phyloP scores from a whole-genome alignment of 2,113 vertebrate genomes.

The Odobenus rosmarus region DNA sequence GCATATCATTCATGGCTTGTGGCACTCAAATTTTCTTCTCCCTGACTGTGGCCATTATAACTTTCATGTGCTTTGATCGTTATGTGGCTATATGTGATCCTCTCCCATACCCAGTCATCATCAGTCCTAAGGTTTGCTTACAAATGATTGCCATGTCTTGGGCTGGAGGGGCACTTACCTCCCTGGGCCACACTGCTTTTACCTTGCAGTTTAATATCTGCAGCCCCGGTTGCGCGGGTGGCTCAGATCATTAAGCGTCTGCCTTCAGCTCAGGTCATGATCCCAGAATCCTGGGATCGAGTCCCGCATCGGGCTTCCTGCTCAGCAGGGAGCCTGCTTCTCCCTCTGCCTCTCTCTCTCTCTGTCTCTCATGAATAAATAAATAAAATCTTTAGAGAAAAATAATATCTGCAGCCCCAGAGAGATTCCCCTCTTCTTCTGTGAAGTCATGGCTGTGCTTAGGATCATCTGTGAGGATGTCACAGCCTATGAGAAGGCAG shows the following conservation, averaged over 20 bases:
- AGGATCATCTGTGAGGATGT: conserved; percentile 47
- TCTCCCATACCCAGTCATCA: conserved; percentile 7
- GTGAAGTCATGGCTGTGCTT: conserved; percentile 48
- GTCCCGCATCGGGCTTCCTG: no score
- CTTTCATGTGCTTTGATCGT: conserved; percentile 61
- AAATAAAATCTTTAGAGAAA: no score
- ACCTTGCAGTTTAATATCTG: conserved; percentile 59
- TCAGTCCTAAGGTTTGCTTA: conserved; percentile 28
- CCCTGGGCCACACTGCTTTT: conserved; percentile 11
- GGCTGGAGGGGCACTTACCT: conserved; percentile 34
- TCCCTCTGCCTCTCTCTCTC: no score
- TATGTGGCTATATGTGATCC: conserved; percentile 34
- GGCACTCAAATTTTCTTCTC: conserved; percentile 63
- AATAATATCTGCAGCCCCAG: no score
- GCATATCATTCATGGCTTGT: conserved; percentile 50
- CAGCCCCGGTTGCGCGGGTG: no score
- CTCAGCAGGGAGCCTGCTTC: no score
- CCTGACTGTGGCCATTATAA: conserved; percentile 50
- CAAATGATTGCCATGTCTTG: conserved; percentile 25
- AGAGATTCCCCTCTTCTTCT: conserved; percentile 63
- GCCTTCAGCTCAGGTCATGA: no score
- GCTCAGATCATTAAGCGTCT: no score
- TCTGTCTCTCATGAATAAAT: no score
- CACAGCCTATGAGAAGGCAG: conserved; percentile 44
- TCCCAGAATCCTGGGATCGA: no score